Percentiles rank a stretch among this genome's conserved stretches.
phyloP scores from a whole-genome alignment of 2,797 vertebrate species.

The Streptopelia turtur region DNA sequence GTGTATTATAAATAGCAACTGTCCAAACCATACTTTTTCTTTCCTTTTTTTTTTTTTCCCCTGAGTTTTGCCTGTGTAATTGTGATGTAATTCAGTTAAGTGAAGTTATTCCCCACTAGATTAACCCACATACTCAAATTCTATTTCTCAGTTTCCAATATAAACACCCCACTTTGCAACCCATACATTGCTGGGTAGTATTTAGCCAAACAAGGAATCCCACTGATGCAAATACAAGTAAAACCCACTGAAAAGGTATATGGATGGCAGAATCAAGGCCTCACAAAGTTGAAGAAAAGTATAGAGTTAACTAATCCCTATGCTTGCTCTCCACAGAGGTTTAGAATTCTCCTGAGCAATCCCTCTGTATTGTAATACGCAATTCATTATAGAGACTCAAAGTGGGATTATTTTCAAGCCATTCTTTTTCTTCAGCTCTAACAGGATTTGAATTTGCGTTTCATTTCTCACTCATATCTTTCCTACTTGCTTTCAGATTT shows the following conservation, averaged over 20 bases:
- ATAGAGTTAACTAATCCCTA: constrained; percentile 45
- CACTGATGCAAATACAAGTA: constrained; percentile 8
- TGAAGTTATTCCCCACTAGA: constrained; percentile 15
- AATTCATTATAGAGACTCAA: constrained; percentile 43
- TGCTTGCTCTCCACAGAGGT: constrained; percentile 20
- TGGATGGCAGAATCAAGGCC: constrained; percentile 32
- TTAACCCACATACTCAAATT: not conserved
- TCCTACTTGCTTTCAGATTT: constrained; percentile 59
- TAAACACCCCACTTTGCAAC: not conserved
- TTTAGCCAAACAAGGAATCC: not conserved
- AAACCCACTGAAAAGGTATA: constrained; percentile 23
- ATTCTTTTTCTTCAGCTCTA: constrained; percentile 52
- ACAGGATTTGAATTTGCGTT: constrained; percentile 59
- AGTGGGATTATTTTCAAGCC: constrained; percentile 51
- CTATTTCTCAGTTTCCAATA: constrained; percentile 25
- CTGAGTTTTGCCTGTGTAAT: constrained; percentile 20
- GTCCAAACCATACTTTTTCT: not conserved
- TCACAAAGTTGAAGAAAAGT: constrained; percentile 33
- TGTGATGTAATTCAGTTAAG: constrained; percentile 37
- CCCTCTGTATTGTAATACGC: not conserved
- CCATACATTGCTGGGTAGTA: not conserved
- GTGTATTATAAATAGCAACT: not conserved
- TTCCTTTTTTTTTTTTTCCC: not conserved
- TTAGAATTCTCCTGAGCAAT: constrained; percentile 44
- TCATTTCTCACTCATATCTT: constrained; percentile 57